Percentiles rank a stretch among this genome's conserved stretches.
Evolutionary conservation across 2,888 invertebrate genomes (phyloP).

Genomic region (Drosophila putrida): DNA sequence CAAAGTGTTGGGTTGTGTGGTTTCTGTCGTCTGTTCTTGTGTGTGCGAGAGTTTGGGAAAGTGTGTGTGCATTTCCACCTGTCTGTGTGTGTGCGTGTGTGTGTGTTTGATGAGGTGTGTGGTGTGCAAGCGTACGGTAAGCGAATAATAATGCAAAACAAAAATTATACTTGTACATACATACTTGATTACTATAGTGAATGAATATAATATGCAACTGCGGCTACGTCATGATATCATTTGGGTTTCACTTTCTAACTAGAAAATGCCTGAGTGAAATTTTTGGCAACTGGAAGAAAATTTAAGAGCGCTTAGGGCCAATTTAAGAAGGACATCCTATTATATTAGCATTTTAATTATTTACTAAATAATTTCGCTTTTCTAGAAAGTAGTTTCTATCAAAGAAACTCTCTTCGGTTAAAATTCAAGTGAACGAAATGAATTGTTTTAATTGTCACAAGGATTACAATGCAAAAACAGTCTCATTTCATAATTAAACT

Average conservation of each 20-base stretch:
- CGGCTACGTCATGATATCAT: not conserved
- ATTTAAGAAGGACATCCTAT: too few relatives aligned
- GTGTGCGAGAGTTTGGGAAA: slow-evolving; percentile 9
- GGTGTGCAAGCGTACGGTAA: slow-evolving; percentile 12
- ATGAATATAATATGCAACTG: slow-evolving; percentile 17
- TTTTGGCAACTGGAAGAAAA: slow-evolving; percentile 3
- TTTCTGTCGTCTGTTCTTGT: slow-evolving; percentile 19
- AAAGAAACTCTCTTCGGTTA: too few relatives aligned
- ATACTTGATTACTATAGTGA: slow-evolving; percentile 8
- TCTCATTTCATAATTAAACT: too few relatives aligned
- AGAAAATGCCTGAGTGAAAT: not conserved
- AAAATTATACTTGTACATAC: slow-evolving; percentile 3
- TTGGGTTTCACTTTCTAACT: slow-evolving; percentile 3
- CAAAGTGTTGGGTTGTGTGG: slow-evolving; percentile 14
- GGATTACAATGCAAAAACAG: too few relatives aligned
- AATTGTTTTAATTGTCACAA: too few relatives aligned
- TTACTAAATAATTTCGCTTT: too few relatives aligned
- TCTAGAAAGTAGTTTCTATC: too few relatives aligned
- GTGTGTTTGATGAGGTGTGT: not conserved
- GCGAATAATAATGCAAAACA: slow-evolving; percentile 22
- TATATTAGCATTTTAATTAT: too few relatives aligned
- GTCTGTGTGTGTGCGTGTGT: not conserved
- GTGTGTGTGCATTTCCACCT: slow-evolving; percentile 1
- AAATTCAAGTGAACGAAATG: too few relatives aligned
- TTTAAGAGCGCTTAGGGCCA: not conserved